These are phyloP conservation scores for Ctenomys sociabilis DNA, from an alignment of 2,113 vertebrate genomes.

Conservation along the genomic window DNA sequence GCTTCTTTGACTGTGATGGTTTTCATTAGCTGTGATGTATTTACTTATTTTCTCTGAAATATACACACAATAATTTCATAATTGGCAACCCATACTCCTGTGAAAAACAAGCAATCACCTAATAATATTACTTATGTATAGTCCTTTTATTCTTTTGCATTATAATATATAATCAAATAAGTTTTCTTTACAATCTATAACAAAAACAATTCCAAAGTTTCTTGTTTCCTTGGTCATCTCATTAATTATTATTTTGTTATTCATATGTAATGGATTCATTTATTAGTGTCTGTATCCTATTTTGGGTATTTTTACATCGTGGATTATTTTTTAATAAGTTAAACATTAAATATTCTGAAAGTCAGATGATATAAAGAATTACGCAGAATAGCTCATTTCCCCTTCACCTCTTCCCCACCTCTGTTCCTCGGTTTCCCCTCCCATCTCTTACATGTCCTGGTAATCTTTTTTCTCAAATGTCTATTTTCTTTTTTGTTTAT, in stretches of 20 bases:
- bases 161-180: not conserved
- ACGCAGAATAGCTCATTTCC: not conserved
- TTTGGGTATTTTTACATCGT: not conserved
- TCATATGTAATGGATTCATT: not conserved
- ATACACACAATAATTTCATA: constrained; percentile 41
- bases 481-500: constrained; percentile 13
- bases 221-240: not conserved
- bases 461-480: constrained; percentile 31
- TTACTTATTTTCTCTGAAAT: constrained; percentile 29
- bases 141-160: not conserved
- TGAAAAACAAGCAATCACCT: constrained; percentile 9
- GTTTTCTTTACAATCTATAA: not conserved
- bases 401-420: not conserved
- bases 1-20: not conserved
- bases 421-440: not conserved
- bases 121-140: not conserved
- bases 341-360: constrained; percentile 35
- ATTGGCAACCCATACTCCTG: not conserved
- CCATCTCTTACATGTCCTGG: not conserved
- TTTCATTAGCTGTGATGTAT: not conserved
- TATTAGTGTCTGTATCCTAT: not conserved
- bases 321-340: not conserved
- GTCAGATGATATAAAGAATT: not conserved
- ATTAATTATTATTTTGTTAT: not conserved
- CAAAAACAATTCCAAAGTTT: not conserved